Evolutionary conservation across 2,888 invertebrate species (phyloP), one percentile per base, ranked within the genome.

Genomic region (Melipona bicolor): DNA sequence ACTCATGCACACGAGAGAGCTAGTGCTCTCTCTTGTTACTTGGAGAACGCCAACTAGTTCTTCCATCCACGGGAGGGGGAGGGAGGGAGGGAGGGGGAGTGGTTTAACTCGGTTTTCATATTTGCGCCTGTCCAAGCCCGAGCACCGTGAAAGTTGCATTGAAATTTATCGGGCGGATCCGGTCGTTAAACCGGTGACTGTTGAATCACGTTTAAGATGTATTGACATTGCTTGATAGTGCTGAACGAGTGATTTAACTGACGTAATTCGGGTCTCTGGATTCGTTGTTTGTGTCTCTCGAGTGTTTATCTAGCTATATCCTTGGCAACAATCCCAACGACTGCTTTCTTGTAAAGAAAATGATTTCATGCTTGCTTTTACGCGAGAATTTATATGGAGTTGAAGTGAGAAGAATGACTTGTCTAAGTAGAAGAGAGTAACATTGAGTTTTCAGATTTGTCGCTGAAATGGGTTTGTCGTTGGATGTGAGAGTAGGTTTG

Each of bases 1-100:
- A 93, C 93, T 92, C 92, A 89, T 74, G 78, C 84, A 65, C 52
- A 21, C 56, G 75, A 64, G 73, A 77, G 82, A 43, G 83, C 54
- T 65, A 21, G 62, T 83, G 74, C 83, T 81, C 72, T 9, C 69
- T 68, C 77, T 68, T 75, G 74, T 67, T 81, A 81, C 85, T 77
- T 71, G 74, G 81, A 83, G 68, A 78, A 75, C 76, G 84, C 76
- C 54, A 17, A 68, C 75, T 27, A 82, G 84, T 88, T 89, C 85
- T 84, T 88, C 83, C 82, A 73, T 80, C 52, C 82, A 32, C 54
- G 73, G 87, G 81, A 9, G 36, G 9, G 43, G 43, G n/a, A n/a
- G n/a, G n/a, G n/a, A n/a, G n/a, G 2, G 43, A 43, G 9, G 36
- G 36, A 5, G 36, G 6, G 36, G 4, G 36, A 9, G 43, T 43